Evolutionary conservation across 1,140 invertebrate species (phyloP).

Genomic region (Venustaconcha ellipsiformis): DNA sequence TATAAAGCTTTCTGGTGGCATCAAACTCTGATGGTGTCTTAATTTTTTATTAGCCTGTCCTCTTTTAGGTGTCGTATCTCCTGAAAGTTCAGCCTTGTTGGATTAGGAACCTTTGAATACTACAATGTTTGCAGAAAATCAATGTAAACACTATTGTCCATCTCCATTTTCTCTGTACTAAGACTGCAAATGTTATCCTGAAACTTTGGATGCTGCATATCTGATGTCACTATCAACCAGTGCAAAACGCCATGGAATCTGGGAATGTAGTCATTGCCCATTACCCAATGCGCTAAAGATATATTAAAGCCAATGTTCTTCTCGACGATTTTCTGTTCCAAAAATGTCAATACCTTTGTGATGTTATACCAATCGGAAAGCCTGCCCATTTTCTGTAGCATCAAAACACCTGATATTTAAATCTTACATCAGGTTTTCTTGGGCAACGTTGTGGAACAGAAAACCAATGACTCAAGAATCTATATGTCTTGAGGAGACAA

Average conservation of each 20-base stretch:
- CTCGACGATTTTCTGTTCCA: conserved; percentile 5
- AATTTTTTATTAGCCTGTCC: not conserved
- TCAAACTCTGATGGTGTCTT: conserved; percentile 11
- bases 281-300: conserved; percentile 7
- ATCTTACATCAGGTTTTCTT: not conserved
- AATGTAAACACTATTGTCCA: not conserved
- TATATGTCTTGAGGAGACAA: conserved; percentile 24
- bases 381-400: conserved; percentile 1
- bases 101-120: not conserved
- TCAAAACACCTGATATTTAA: no score
- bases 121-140: not conserved
- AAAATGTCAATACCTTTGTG: not conserved
- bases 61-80: not conserved
- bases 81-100: no score
- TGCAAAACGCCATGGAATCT: conserved; percentile 4
- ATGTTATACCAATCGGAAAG: conserved; percentile 16
- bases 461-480: conserved; percentile 19
- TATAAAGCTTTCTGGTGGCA: conserved; percentile 12
- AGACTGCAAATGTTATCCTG: no score
- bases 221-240: no score
- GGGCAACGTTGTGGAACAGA: conserved; percentile 1
- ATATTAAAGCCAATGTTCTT: conserved; percentile 7
- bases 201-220: no score
- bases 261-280: conserved; percentile 24
- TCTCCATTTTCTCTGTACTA: not conserved